Percentiles rank a stretch among this genome's conserved stretches.
Evolutionary conservation across 2,888 invertebrate species (phyloP).

Genomic region (Oscheius sp.): DNA sequence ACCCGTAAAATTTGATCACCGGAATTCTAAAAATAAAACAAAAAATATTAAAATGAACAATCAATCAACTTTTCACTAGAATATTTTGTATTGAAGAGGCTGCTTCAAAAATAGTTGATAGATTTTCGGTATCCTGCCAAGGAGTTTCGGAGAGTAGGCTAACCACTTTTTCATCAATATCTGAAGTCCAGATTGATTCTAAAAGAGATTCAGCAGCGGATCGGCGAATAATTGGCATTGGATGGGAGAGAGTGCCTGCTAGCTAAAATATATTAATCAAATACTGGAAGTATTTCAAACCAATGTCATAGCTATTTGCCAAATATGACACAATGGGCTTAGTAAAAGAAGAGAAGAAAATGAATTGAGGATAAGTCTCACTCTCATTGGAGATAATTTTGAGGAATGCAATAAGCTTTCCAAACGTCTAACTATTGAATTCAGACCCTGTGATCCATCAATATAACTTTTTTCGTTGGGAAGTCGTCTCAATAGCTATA

Average conservation of each 20-base stretch:
- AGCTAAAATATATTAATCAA: conserved; percentile 43
- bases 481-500: conserved; percentile 14
- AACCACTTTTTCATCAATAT: conserved; percentile 16
- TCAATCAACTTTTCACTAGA: not conserved
- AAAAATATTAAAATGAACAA: not conserved
- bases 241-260: conserved; percentile 46
- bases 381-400: conserved; percentile 6
- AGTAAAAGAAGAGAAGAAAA: conserved; percentile 23
- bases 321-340: not conserved
- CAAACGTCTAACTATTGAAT: not conserved
- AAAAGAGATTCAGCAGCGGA: conserved; percentile 62
- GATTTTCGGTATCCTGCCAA: conserved; percentile 37
- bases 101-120: not conserved
- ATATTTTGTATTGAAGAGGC: conserved; percentile 12
- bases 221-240: conserved; percentile 52
- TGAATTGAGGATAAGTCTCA: conserved; percentile 7
- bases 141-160: conserved; percentile 32
- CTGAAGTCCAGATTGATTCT: conserved; percentile 54
- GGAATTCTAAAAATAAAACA: not conserved
- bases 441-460: not conserved
- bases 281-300: not conserved
- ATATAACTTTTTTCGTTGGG: conserved; percentile 6
- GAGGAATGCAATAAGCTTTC: not conserved
- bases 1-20: not conserved
- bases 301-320: conserved; percentile 5